Evolutionary conservation across 2,888 invertebrate genomes (phyloP), one percentile per base, ranked within the genome.

Genomic region (Tetranychus truncatus): DNA sequence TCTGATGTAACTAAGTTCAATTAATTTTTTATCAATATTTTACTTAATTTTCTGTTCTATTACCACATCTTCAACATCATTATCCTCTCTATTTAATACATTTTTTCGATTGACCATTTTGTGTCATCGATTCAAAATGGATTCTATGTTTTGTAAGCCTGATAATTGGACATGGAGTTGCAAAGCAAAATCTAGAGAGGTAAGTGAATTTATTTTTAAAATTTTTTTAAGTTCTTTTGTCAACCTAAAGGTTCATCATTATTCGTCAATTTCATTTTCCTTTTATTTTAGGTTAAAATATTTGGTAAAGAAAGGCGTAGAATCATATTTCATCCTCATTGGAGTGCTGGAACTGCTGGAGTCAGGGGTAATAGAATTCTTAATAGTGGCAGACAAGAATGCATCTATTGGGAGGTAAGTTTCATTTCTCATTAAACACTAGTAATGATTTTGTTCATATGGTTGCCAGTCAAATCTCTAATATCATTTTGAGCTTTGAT

Each of bases 301-400:
- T 85, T 85, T 77, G 87, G 87, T 1, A 82, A 83, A 65, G 83
- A 85, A 74, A 83, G 83, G 77, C 83, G 85, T 69, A 87, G 86
- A n/a, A 89, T 88, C 1, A 86, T 87, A 80, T 89, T 89, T 80
- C 89, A 89, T 82, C 89, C 89, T 8, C 88, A 88, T 81, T 89
- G 89, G 89, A 88, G 88, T 80, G 88, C 88, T 80, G 89, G 89
- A 9, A 89, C 89, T 0, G 89, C 89, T 0, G 89, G 87, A 0
- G 88, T 89, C 0, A 85, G 88, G 73, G 89, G 89, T 7, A 88
- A 86, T 21, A 83, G 86, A 34, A 82, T 87, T 8, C 83, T 89
- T n/a, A 88, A 88, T 81, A 86, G 45, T 46, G 45, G 87, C 79
- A 65, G n/a, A 24, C 24, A 24, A n/a, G 87, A 82, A 71, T 82